Evolutionary conservation across 2,113 vertebrate genomes (phyloP).

Genomic region (Lichenostomus cassidix): DNA sequence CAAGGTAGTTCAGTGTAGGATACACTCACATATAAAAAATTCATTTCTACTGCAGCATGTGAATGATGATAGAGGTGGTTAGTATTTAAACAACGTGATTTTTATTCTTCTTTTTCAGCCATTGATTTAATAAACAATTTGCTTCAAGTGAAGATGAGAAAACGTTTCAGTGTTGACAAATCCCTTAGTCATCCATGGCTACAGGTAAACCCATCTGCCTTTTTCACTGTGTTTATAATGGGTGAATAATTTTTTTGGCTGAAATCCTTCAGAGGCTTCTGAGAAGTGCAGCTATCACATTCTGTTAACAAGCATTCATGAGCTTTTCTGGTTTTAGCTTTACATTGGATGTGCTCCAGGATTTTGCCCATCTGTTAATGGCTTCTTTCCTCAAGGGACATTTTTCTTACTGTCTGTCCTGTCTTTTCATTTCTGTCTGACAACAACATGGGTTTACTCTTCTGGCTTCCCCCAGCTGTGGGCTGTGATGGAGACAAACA

Average conservation of each 20-base stretch:
- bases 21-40: not conserved
- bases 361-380: not conserved
- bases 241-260: not conserved
- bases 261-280: not conserved
- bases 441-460: not conserved
- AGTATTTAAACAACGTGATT: not conserved
- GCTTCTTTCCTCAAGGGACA: not conserved
- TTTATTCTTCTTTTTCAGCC: slow-evolving; percentile 73
- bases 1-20: not conserved
- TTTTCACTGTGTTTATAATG: not conserved
- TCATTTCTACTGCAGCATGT: not conserved
- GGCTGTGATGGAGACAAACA: not conserved
- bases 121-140: slow-evolving; percentile 98
- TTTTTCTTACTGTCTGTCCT: not conserved
- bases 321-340: not conserved
- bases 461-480: not conserved
- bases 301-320: not conserved
- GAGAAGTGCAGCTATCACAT: not conserved
- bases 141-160: slow-evolving; percentile 99
- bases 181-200: slow-evolving; percentile 98
- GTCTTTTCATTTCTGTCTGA: not conserved
- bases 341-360: not conserved
- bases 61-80: not conserved
- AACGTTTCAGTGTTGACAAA: slow-evolving; percentile 97
- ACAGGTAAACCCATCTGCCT: slow-evolving; percentile 80